These are phyloP conservation scores for Mamestra configurata DNA, from an alignment of 1,140 invertebrate genomes.

Conservation along the genomic window DNA sequence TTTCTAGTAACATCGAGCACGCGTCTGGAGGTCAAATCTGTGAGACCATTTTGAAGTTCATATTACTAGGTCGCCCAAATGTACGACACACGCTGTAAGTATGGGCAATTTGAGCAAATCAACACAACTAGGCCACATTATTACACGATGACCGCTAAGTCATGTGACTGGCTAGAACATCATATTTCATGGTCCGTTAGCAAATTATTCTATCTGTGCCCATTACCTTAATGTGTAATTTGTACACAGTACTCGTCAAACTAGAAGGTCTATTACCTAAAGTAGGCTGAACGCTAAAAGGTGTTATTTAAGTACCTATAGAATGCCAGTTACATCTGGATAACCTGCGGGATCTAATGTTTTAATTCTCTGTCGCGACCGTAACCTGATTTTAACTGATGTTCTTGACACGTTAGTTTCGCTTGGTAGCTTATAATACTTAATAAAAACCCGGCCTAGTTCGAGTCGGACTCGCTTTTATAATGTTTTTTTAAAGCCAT, in stretches of 20 bases:
- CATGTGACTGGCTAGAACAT: slow-evolving; percentile 52
- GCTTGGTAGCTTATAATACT: background rate
- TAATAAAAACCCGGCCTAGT: too few relatives aligned
- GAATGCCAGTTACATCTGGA: background rate
- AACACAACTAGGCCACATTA: slow-evolving; percentile 80
- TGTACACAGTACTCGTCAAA: slow-evolving; percentile 23
- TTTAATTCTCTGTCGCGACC: slow-evolving; percentile 2
- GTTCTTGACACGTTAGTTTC: background rate
- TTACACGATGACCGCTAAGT: slow-evolving; percentile 70
- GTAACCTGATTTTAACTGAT: slow-evolving; percentile 1
- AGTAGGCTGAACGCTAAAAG: slow-evolving; percentile 15
- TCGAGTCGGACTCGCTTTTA: too few relatives aligned
- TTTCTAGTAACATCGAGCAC: slow-evolving; percentile 21
- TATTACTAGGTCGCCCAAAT: slow-evolving; percentile 79
- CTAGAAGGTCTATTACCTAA: slow-evolving; percentile 20
- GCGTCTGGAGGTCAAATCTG: slow-evolving; percentile 47
- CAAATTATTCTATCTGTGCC: slow-evolving; percentile 52
- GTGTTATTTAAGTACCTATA: slow-evolving; percentile 6
- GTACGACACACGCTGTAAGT: slow-evolving; percentile 66
- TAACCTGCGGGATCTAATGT: slow-evolving; percentile 6
- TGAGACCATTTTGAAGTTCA: slow-evolving; percentile 62
- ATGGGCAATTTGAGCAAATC: slow-evolving; percentile 83
- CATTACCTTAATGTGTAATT: slow-evolving; percentile 50
- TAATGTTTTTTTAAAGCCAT: too few relatives aligned
- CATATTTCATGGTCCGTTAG: slow-evolving; percentile 63